These are phyloP conservation scores for Psilopogon haemacephalus DNA, from an alignment of 2,113 vertebrate genomes.

Conservation along the genomic window DNA sequence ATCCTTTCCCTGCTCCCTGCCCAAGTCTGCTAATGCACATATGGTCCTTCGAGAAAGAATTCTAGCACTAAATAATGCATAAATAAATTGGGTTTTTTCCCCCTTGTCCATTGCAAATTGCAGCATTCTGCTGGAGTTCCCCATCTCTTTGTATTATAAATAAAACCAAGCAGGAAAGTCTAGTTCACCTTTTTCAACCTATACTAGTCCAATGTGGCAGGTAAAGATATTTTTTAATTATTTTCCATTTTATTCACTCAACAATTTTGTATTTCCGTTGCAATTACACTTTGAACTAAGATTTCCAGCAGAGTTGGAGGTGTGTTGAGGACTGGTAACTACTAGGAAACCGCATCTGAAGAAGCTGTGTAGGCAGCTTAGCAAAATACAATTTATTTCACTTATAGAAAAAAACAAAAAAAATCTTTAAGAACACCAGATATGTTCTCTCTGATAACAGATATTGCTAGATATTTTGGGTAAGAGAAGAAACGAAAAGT, in stretches of 20 bases:
- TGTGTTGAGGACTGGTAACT: neutral
- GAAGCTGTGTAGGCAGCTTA: neutral
- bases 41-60: neutral
- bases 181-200: neutral
- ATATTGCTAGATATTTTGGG: neutral
- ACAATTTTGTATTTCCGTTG: neutral
- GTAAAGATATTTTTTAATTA: neutral
- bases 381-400: neutral
- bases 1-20: accelerated
- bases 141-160: neutral
- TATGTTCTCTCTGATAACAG: neutral
- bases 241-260: neutral
- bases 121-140: neutral
- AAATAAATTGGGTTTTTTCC: neutral
- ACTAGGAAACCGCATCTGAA: neutral
- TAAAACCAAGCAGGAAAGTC: neutral
- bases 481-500: neutral
- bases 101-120: neutral
- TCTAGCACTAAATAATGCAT: neutral
- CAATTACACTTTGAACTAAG: neutral
- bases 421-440: neutral
- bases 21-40: neutral
- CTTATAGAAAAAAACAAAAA: neutral
- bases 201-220: neutral
- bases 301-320: neutral